Evolutionary conservation across 2,888 invertebrate genomes (phyloP), one percentile per base, ranked within the genome.

Genomic region (Aromia moschata): DNA sequence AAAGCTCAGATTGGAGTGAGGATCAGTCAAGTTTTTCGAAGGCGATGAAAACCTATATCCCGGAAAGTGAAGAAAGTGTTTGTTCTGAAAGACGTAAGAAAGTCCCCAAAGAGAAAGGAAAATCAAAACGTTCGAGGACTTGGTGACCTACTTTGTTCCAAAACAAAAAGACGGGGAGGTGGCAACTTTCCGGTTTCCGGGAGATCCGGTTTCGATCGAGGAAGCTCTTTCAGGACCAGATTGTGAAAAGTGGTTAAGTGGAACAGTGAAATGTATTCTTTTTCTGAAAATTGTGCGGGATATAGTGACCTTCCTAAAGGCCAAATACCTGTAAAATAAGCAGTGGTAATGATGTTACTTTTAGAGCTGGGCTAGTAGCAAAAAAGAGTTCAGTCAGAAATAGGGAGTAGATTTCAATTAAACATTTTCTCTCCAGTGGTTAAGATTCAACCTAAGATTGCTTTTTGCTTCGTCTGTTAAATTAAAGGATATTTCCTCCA

Each of bases 211-310:
- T n/a, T 51, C 56, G 20, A 52, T 68, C 2, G 9, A 44, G 38
- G 70, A 69, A 41, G 66, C 67, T 10, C 38, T 71, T 18, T 58
- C 60, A 40, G 46, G 67, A 40, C 57, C 66, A 14, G 69, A 70
- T 20, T 30, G n/a, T 9, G 52, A 64, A 2, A 38, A 60, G 17
- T 68, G 69, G 70, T 56, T 31, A 53, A n/a, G 54, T 11, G 71
- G 59, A 2, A 15, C 12, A 67, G 73, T 15, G 71, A 74, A 55
- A 12, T 71, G n/a, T 11, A 64, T 16, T 64, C 62, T 3, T 74
- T 72, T 53, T 58, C 69, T 36, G 65, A 69, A 31, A 73, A 74
- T 46, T 43, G 67, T 25, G 70, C 70, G 70, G 72, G 67, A 68
- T 9, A 11, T 74, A 1, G 56, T 62, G 65, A 70, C 52, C 3